Evolutionary conservation across 1,140 invertebrate species (phyloP).

Genomic region (Achatina immaculata): DNA sequence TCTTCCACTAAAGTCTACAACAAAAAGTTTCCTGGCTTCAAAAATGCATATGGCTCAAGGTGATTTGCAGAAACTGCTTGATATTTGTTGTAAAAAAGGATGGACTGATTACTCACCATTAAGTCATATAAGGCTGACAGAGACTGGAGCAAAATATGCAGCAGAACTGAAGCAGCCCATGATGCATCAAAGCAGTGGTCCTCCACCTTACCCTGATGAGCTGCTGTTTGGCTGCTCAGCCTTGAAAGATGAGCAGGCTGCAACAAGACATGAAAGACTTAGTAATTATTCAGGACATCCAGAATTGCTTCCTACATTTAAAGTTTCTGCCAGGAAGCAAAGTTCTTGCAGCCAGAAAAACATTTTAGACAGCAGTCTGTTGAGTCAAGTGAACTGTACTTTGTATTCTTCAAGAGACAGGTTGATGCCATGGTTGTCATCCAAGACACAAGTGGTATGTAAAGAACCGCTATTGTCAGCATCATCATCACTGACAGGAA

Average conservation of each 20-base stretch:
- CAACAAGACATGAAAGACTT: neutral
- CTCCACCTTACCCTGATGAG: neutral
- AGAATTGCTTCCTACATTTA: neutral
- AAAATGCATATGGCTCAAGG: neutral
- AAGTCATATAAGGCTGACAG: neutral
- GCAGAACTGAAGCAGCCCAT: neutral
- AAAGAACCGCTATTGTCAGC: neutral
- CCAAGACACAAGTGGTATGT: neutral
- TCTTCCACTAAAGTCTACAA: neutral
- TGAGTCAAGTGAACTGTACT: neutral
- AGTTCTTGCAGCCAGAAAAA: neutral
- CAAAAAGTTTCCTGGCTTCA: neutral
- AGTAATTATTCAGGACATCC: neutral
- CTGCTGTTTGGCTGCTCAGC: neutral
- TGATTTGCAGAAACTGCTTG: neutral
- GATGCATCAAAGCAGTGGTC: neutral
- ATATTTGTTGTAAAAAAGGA: neutral
- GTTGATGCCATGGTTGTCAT: slow-evolving; percentile 5
- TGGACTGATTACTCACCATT: neutral
- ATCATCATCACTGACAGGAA: neutral
- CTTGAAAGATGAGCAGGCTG: neutral
- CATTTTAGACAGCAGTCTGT: neutral
- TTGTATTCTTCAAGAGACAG: neutral
- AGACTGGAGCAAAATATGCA: neutral
- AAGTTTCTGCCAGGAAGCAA: neutral